These are phyloP conservation scores for Agrochola lota DNA, from an alignment of 2,888 invertebrate species.

Conservation along the genomic window DNA sequence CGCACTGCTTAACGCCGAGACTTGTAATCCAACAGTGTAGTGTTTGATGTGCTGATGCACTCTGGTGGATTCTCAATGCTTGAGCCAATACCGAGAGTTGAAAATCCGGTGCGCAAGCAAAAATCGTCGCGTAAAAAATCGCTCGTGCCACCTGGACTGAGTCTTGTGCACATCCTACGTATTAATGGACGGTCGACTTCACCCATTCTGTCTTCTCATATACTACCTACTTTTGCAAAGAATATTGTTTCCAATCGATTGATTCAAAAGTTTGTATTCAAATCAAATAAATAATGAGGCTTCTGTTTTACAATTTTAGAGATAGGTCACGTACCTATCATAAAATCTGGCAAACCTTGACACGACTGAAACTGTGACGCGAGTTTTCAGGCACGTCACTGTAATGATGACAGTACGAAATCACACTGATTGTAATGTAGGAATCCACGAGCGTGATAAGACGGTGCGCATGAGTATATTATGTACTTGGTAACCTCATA, in stretches of 20 bases:
- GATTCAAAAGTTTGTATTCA: background rate
- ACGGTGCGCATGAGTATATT: constrained; percentile 19
- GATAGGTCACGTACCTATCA: background rate
- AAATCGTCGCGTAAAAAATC: background rate
- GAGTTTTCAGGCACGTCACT: constrained; percentile 15
- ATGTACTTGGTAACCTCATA: constrained; percentile 8
- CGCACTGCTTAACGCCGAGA: no score
- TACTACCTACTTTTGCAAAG: background rate
- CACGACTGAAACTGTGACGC: background rate
- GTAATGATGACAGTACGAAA: constrained; percentile 23
- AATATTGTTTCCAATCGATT: background rate
- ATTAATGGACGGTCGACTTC: background rate
- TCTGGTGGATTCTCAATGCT: background rate
- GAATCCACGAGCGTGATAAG: constrained; percentile 17
- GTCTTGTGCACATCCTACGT: background rate
- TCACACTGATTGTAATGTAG: background rate
- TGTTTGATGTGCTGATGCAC: background rate
- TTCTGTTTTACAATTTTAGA: no score
- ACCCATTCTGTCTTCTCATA: background rate
- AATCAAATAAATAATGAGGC: background rate
- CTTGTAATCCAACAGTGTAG: no score
- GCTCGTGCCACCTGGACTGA: background rate
- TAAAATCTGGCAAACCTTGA: background rate
- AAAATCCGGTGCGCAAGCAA: background rate
- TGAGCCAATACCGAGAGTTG: background rate